These are phyloP conservation scores for Panagrolaimus sp. DNA, from an alignment of 1,140 invertebrate species.

Conservation along the genomic window DNA sequence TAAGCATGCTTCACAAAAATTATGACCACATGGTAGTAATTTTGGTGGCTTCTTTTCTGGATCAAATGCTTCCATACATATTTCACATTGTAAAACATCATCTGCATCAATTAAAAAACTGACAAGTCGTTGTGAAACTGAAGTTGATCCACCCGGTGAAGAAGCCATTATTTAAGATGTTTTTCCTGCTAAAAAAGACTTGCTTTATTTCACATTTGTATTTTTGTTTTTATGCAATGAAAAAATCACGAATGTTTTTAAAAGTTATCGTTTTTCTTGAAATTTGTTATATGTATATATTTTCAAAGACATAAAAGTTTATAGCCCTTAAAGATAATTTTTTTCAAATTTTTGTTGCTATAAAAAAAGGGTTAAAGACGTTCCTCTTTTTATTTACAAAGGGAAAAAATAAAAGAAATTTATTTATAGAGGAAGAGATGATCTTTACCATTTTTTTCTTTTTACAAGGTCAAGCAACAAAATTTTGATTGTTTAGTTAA, in stretches of 20 bases:
- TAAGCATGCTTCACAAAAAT: slow-evolving; percentile 45
- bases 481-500: neutral
- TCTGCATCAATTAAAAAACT: slow-evolving; percentile 5
- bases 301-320: no score
- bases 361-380: no score
- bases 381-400: neutral
- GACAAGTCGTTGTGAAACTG: slow-evolving; percentile 11
- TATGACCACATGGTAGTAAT: slow-evolving; percentile 49
- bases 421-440: no score
- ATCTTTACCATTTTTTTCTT: neutral
- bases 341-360: neutral
- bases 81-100: slow-evolving; percentile 20
- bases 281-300: neutral
- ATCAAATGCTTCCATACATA: slow-evolving; percentile 36
- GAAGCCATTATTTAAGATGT: neutral
- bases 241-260: neutral
- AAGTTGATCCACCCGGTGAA: slow-evolving; percentile 10
- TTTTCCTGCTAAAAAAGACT: neutral
- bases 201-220: neutral
- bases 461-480: slow-evolving; percentile 11
- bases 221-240: neutral
- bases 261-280: no score
- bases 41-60: slow-evolving; percentile 32
- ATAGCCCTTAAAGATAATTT: neutral
- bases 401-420: no score